A percentile compares a stretch with the other conserved stretches of the same genome.
Evolutionary conservation across 1,140 invertebrate species (phyloP).

Genomic region (Heterodera carotae): DNA sequence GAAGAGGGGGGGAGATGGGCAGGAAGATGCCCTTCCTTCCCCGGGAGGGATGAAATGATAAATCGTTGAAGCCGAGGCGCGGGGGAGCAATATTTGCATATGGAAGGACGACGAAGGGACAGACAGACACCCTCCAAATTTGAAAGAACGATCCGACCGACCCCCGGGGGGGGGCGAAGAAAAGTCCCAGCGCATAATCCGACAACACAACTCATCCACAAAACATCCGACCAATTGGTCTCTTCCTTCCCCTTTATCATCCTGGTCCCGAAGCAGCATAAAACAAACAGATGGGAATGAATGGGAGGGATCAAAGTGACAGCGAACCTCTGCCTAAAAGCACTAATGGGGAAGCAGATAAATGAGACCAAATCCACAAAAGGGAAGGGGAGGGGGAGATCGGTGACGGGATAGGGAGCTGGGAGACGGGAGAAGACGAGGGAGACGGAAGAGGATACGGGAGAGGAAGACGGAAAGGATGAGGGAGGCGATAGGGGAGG

Average conservation of each 20-base stretch:
- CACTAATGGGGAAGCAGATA: no score
- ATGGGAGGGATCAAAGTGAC: no score
- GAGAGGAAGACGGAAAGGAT: no score
- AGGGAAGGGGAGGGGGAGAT: no score
- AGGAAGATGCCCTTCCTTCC: background rate
- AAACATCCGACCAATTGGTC: background rate
- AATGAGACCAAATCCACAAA: no score
- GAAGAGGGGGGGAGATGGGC: slow-evolving; percentile 3
- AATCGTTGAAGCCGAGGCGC: slow-evolving; percentile 2
- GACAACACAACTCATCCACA: background rate
- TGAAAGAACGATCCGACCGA: background rate
- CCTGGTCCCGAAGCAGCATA: background rate
- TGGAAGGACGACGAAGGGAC: background rate
- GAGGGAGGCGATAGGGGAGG: no score
- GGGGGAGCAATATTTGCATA: slow-evolving; percentile 14
- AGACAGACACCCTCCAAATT: background rate
- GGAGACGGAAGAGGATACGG: no score
- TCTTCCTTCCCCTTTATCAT: background rate
- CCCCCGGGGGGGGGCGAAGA: background rate
- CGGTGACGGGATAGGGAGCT: no score
- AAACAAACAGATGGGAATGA: background rate
- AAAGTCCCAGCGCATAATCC: background rate
- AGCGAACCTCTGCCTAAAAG: no score
- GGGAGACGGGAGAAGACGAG: no score
- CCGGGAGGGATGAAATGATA: background rate